Evolutionary conservation across 2,888 invertebrate species (phyloP).

Genomic region (Andrena fulva): DNA sequence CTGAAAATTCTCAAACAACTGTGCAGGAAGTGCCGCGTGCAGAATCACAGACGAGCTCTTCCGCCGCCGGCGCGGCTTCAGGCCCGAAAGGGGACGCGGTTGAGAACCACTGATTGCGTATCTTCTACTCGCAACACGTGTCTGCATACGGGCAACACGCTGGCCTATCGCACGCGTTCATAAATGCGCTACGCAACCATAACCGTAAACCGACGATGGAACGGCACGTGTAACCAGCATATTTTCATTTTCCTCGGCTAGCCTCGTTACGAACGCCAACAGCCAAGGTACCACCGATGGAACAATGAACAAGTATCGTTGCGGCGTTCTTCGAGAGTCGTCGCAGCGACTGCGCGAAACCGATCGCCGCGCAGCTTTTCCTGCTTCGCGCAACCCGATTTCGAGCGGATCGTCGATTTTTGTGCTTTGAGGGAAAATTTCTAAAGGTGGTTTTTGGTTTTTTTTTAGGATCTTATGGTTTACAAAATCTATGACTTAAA

Average conservation of each 20-base stretch:
- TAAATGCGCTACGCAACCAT: conserved; percentile 41
- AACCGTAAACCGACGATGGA: conserved; percentile 33
- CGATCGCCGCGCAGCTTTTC: neutral
- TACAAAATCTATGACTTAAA: too few species aligned
- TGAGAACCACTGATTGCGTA: conserved; percentile 29
- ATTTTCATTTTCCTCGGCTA: conserved; percentile 33
- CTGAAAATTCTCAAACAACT: neutral
- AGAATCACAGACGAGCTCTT: neutral
- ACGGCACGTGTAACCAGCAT: conserved; percentile 16
- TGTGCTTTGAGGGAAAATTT: neutral
- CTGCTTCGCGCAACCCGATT: neutral
- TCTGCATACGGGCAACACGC: conserved; percentile 47
- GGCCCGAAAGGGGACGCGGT: neutral
- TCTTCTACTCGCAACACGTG: conserved; percentile 51
- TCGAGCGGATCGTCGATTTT: neutral
- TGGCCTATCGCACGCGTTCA: conserved; percentile 38
- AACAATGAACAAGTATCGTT: neutral
- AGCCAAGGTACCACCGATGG: conserved; percentile 3
- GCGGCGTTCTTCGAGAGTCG: neutral
- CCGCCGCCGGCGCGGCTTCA: neutral
- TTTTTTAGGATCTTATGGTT: neutral
- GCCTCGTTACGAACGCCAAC: neutral
- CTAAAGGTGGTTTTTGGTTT: neutral
- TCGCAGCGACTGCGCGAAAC: neutral
- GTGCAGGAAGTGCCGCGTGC: neutral